Evolutionary conservation across 2,888 invertebrate species (phyloP), one percentile per base, ranked within the genome.

Genomic region (Rapana venosa): DNA sequence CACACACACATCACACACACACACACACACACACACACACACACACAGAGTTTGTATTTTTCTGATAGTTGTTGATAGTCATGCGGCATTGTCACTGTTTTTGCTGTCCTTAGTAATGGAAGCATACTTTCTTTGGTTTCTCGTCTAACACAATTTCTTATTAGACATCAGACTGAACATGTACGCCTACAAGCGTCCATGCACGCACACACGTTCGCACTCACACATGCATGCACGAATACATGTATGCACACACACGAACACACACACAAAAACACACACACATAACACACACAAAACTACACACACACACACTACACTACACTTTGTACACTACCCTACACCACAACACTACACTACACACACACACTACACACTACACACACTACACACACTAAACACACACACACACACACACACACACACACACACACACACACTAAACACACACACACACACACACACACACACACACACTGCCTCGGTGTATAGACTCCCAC

Each of bases 341-440:
- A n/a, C n/a, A n/a, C n/a, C n/a, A n/a, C n/a, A n/a, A n/a, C n/a
- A n/a, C n/a, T n/a, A n/a, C n/a, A n/a, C n/a, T n/a, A 79, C 79
- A 79, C 79, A 79, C 79, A 79, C 79, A 79, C 79, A 79, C 79
- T n/a, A 79, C 79, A 79, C 79, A 32, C 66, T 13, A 66, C 66
- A 66, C 66, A 66, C 66, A 66, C 66, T n/a, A 79, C 79, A 79
- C 79, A 79, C 79, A 79, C 79, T 13, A 8, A 79, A n/a, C n/a
- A n/a, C 79, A 79, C 79, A 79, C 79, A 79, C 79, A 32, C 66
- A 66, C 66, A 66, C 26, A 22, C 26, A 66, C 66, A 66, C 66
- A 66, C 66, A 66, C 66, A 26, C 17, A 66, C 66, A 26, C 17
- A 66, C 66, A 66, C 66, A 13, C 66, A 13, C 66, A 13, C 66